Base-by-base conservation (phyloP, 2,113 vertebrate genomes). In the Leptosomus discolor region DNA sequence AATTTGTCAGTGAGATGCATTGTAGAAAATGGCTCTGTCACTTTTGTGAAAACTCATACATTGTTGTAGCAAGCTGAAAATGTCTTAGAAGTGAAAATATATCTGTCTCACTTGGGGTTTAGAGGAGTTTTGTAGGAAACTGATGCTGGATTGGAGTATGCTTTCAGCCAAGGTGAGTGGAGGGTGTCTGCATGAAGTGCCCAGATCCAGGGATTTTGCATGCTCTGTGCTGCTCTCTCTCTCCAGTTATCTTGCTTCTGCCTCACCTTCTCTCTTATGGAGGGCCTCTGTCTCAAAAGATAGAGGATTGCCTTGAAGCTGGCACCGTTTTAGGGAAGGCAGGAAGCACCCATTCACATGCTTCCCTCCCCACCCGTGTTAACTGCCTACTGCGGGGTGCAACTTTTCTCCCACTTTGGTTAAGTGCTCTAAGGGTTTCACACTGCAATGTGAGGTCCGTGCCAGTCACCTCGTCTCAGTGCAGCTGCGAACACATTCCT, bases 401-500 rank as follows among this genome's bases (percentile, higher is more conserved):
- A 37, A 0, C 27, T 78, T 34, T 8, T 63, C n/a, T 87, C 14
- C 14, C 4, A 1, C 43, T 68, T 69, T 0, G 4, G 15, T 30
- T 18, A 29, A 17, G 26, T 12, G 22, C 41, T 79, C 27, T 24
- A 4, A 57, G 41, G 22, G 12, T n/a, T 64, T 91, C 37, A 36
- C 15, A 4, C 18, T 48, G 21, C 0, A 1, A 2, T 0, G 5
- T 4, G 15, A 79, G 27, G 12, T 27, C 36, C 11, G 5, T 0
- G 1, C 8, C 26, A 36, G 48, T 41, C 1, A 0, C 24, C 41
- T 68, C 43, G 18, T 86, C 37, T 76, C 12, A 3, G 0, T 37
- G 50, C 12, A 65, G 37, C 46, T 75, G 34, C 3, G 2, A 19
- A 23, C 3, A 1, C 3, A 1, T 20, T 82, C 51, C 37, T 78